These are phyloP conservation scores for Ageneiosus marmoratus DNA, from an alignment of 2,113 vertebrate species.

Conservation along the genomic window DNA sequence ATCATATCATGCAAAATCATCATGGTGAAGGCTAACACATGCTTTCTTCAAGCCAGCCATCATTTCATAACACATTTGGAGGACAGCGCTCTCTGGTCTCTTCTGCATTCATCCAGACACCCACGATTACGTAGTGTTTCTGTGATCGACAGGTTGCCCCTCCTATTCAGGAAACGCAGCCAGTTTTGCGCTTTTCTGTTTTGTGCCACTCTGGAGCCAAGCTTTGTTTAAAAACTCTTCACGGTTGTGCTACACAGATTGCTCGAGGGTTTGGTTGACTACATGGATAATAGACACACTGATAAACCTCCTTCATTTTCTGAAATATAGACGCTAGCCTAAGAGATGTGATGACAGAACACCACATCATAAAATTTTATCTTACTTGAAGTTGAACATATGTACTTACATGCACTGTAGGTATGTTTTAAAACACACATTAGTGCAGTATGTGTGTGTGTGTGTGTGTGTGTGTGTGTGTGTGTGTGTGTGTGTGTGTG, in stretches of 20 bases:
- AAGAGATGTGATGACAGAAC: not conserved
- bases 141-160: not conserved
- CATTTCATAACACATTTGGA: not conserved
- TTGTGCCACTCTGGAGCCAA: no score
- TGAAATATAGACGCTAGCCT: not conserved
- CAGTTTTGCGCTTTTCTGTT: not conserved
- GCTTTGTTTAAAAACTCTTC: no score
- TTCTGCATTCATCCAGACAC: not conserved
- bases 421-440: not conserved
- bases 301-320: not conserved
- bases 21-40: not conserved
- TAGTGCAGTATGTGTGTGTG: no score
- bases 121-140: no score
- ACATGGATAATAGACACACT: not conserved
- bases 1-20: not conserved
- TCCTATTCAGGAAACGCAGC: not conserved
- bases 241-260: not conserved
- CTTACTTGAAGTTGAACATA: no score
- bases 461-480: not conserved
- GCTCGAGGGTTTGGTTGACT: not conserved
- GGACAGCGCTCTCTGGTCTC: not conserved
- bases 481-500: not conserved
- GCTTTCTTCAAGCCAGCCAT: not conserved
- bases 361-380: not conserved
- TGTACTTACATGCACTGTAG: no score